These are phyloP conservation scores for Syrista parreyssii DNA, from an alignment of 2,888 invertebrate species.

Conservation along the genomic window DNA sequence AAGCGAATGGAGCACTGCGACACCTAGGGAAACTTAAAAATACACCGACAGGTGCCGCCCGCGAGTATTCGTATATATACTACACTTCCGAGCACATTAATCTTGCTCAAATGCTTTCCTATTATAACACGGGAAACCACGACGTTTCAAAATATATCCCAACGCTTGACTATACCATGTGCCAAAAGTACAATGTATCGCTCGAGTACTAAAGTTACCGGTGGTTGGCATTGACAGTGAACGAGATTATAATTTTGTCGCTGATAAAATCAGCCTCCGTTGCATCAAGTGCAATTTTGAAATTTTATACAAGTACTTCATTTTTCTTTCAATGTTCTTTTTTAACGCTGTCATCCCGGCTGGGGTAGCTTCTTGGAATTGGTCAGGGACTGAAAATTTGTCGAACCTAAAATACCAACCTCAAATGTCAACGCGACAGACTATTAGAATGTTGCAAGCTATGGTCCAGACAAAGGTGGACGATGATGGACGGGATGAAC, in stretches of 20 bases:
- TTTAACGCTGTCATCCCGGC: neutral
- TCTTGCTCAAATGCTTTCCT: conserved; percentile 6
- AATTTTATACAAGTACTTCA: neutral
- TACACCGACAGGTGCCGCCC: conserved; percentile 1
- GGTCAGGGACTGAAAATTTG: neutral
- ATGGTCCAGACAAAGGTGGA: neutral
- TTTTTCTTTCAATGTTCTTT: neutral
- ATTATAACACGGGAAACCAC: neutral
- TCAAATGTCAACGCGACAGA: neutral
- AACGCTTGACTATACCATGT: neutral
- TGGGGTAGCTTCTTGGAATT: neutral
- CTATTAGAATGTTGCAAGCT: neutral
- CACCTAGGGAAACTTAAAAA: conserved; percentile 4
- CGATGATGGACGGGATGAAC: neutral
- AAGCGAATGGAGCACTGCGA: no score
- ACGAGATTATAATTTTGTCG: neutral
- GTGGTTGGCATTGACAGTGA: neutral
- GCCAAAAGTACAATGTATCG: neutral
- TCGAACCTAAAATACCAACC: neutral
- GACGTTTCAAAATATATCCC: neutral
- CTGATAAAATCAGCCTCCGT: neutral
- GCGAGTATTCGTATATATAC: neutral
- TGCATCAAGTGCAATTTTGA: neutral
- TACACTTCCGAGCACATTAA: conserved; percentile 6
- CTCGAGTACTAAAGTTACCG: neutral